Base-by-base conservation (phyloP, 2,113 vertebrate species). In the Pangasianodon hypophthalmus region DNA sequence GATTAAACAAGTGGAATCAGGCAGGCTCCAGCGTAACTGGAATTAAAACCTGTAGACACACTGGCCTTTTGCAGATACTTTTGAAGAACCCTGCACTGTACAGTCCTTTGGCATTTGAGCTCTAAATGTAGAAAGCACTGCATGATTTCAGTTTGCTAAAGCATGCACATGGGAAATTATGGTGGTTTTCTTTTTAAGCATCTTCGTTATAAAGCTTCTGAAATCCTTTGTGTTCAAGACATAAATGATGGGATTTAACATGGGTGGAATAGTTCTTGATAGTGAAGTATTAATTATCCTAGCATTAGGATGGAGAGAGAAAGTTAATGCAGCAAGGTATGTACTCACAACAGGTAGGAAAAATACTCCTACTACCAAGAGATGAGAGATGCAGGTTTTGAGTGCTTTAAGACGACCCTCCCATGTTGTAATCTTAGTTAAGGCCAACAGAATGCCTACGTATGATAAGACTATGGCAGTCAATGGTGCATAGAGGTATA, bases 231-330 rank as follows among this genome's bases (percentile, higher is more conserved):
- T 93, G 67, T 92, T 92, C 26, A 93, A 81, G 21, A 92, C 89
- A 91, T 92, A 92, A 75, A 92, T 92, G 1, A 93, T 84, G 19
- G 90, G 93, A 80, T 93, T 93, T 46, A 93, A 19, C 91, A 92
- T 91, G 0, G 91, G 84, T 32, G 93, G 90, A 62, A 92, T 32
- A 54, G 86, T 75, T 24, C 32, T 82, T 41, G 92, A 82, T 9
- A 93, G 64, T 54, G 87, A 91, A 7, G 75, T 77, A 77, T 46
- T 88, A 16, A 92, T 84, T 21, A 92, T 67, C 58, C 91, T 92
- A 14, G 88, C 82, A 89, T 93, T 91, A 19, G 88, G 79, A 19
- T 87, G 62, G 37, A 89, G 48, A 79, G 64, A 69, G 48, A 82
- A 13, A 14, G 62, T 86, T 67, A 80, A 7, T 26, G 80, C 91